These are phyloP conservation scores for Erinaceus europaeus DNA, from an alignment of 2,113 vertebrate species.

Conservation along the genomic window DNA sequence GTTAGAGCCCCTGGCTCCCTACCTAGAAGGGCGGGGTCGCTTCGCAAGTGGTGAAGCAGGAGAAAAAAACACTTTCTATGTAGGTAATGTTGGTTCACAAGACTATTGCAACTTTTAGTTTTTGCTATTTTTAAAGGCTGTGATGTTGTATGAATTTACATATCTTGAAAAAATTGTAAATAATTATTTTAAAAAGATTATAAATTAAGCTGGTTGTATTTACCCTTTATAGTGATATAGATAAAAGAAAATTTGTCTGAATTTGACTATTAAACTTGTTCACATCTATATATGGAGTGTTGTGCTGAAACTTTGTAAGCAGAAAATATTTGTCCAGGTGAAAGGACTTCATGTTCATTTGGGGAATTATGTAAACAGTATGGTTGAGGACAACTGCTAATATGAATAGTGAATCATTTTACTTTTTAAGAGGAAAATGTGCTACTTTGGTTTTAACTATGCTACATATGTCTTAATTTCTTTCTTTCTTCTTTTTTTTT, in stretches of 20 bases:
- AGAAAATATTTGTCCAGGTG: neutral
- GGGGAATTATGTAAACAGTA: neutral
- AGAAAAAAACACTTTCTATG: no score
- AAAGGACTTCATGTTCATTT: neutral
- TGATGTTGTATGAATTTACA: no score
- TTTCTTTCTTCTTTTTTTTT: no score
- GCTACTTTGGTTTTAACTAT: constrained; percentile 37
- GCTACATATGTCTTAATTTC: neutral
- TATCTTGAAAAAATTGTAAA: no score
- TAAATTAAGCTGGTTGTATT: no score
- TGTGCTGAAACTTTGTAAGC: constrained; percentile 21
- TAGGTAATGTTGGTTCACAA: no score
- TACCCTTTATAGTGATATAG: constrained; percentile 14
- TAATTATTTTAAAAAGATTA: neutral
- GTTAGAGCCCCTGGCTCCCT: no score
- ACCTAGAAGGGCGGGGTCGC: no score
- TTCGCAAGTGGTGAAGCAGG: no score
- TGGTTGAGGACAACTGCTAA: neutral
- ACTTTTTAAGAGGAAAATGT: constrained; percentile 9
- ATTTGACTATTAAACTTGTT: neutral
- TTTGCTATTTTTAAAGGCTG: no score
- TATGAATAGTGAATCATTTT: constrained; percentile 13
- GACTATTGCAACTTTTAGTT: no score
- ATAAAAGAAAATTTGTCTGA: constrained; percentile 7
- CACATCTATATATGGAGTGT: neutral